Evolutionary conservation across 2,113 vertebrate species (phyloP), one percentile per base, ranked within the genome.

Genomic region (Percopsis transmontana): DNA sequence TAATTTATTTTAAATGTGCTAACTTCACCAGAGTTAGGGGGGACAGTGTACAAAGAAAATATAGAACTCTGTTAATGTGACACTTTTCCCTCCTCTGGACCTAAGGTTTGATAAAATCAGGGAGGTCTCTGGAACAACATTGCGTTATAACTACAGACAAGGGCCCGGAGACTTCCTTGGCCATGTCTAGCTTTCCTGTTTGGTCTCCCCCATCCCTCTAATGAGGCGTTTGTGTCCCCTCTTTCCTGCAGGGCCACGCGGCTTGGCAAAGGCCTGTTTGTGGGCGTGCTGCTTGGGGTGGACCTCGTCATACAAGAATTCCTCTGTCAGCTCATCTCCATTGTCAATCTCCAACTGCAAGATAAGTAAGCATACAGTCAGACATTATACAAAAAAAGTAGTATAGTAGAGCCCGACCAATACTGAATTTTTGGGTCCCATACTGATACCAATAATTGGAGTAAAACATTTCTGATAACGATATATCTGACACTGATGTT

Each of bases 211-310:
- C 0, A 0, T 89, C 87, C 84, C 95, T 67, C 94, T 97, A 84
- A 99, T 99, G 64, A 99, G 94, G 41, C 96, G 94, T 87, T 98
- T 99, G 89, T 95, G 95, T 83, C 97, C 97, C 27, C 97, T 92
- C 54, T 98, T 98, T 16, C 97, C 97, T 16, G 96, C 95, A 0
- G 97, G 97, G 61, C 97, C 97, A 27, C 92, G 93, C 85, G 97
- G 97, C 88, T 98, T 99, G 82, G 97, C 94, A 0, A 99, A 99
- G 55, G 95, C 96, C 91, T 97, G 95, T 81, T 93, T 96, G 91
- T 95, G 95, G 69, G 95, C 94, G 0, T 97, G 95, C 60, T 98
- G 95, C 83, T 97, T 97, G 69, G 97, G 97, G 82, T 99, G 97
- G 72, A 99, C 95, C 85, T 98, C 97, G 0, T 98, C 95, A 0